phyloP scores from a whole-genome alignment of 2,113 vertebrate species.

The Tichodroma muraria region DNA sequence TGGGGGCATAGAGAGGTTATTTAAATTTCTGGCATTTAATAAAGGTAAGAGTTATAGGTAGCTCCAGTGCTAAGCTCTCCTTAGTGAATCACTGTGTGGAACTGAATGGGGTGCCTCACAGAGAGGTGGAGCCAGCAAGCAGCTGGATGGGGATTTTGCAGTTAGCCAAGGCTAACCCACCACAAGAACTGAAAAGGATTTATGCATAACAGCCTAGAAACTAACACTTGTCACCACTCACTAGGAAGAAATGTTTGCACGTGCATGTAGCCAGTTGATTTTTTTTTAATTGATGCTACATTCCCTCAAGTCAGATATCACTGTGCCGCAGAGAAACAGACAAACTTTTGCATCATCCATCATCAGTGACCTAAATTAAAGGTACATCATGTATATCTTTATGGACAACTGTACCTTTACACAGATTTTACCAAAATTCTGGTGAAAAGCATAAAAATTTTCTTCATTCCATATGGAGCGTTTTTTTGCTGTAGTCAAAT shows the following conservation, averaged over 20 bases:
- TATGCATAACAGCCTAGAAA: neutral
- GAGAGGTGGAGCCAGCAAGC: neutral
- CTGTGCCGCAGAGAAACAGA: neutral
- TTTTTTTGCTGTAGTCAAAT: neutral
- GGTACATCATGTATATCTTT: neutral
- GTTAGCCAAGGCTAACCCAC: neutral
- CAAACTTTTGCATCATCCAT: neutral
- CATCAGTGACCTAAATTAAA: neutral
- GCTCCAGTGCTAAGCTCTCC: neutral
- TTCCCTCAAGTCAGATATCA: neutral
- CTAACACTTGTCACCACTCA: neutral
- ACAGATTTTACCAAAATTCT: neutral
- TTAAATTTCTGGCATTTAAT: neutral
- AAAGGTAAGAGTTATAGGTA: neutral
- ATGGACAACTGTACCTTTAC: neutral
- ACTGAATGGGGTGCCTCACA: too few species aligned
- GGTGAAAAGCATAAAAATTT: neutral
- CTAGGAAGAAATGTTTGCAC: neutral
- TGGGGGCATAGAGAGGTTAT: neutral
- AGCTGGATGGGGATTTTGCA: neutral
- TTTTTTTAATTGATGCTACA: neutral
- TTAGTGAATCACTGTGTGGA: neutral
- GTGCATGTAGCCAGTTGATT: accelerated
- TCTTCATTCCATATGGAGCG: neutral
- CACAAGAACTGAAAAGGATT: neutral